phyloP scores from a whole-genome alignment of 37 sponge, comb jelly and placozoan genomes.

The Sycon ciliatum region DNA sequence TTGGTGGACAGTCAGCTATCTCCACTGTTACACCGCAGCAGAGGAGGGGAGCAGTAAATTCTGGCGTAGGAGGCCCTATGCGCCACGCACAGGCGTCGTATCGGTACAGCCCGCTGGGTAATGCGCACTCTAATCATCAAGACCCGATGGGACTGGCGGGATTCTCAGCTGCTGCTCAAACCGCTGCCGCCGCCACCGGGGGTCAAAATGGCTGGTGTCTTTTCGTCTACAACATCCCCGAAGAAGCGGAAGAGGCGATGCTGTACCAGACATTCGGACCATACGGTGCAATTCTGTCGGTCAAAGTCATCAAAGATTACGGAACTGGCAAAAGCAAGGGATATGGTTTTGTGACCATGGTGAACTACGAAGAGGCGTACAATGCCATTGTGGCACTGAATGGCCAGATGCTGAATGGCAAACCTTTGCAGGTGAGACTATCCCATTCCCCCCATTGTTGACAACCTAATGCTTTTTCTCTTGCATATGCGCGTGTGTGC shows the following conservation, averaged over 20 bases:
- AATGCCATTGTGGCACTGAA: conserved; percentile 56
- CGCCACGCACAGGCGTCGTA: too few species aligned
- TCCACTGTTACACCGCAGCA: conserved; percentile 11
- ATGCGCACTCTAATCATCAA: too few species aligned
- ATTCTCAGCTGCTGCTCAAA: too few species aligned
- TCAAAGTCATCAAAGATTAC: conserved; percentile 57
- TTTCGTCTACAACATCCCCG: conserved; percentile 79
- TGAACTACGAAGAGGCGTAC: conserved; percentile 70
- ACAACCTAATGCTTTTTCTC: not conserved
- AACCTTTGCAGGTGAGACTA: conserved; percentile 74
- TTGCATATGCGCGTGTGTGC: not conserved
- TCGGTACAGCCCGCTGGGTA: too few species aligned
- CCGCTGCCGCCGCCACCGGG: not conserved
- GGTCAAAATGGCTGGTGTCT: conserved; percentile 48
- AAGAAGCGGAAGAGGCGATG: conserved; percentile 47
- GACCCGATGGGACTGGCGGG: too few species aligned
- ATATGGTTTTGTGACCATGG: conserved; percentile 93
- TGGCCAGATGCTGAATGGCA: conserved; percentile 50
- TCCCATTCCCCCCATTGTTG: conserved; percentile 32
- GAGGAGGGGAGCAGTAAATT: not conserved
- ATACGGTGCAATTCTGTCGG: conserved; percentile 71
- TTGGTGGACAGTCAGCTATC: not conserved
- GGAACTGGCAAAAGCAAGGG: conserved; percentile 61
- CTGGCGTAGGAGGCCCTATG: too few species aligned
- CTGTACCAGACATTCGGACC: conserved; percentile 82